These are phyloP conservation scores for Danaus chrysippus DNA, from an alignment of 2,888 invertebrate genomes.

Conservation along the genomic window DNA sequence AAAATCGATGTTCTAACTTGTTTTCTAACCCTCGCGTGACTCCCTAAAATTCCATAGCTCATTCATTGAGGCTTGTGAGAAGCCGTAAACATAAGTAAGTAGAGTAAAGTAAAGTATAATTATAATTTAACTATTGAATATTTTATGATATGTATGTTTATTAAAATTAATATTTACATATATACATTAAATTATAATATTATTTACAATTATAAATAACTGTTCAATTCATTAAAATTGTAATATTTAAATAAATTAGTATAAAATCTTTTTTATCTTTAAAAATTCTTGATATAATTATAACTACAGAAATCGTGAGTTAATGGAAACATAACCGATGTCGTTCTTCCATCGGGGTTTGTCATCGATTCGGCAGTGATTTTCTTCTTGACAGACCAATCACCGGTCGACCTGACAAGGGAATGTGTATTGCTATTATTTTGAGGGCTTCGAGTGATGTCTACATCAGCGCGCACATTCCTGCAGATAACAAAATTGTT, in stretches of 20 bases:
- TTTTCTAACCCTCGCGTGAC: conserved; percentile 38
- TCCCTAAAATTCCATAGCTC: conserved; percentile 45
- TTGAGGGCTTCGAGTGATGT: conserved; percentile 21
- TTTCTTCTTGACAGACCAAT: conserved; percentile 66
- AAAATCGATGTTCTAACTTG: conserved; percentile 37
- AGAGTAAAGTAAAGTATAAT: neutral
- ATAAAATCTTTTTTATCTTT: neutral
- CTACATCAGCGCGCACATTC: conserved; percentile 15
- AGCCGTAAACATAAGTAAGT: conserved; percentile 12
- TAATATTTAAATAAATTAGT: neutral
- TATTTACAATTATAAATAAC: no score
- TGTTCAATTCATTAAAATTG: no score
- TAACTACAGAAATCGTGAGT: neutral
- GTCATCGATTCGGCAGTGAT: conserved; percentile 43
- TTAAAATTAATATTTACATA: no score
- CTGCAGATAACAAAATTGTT: conserved; percentile 6
- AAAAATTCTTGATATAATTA: neutral
- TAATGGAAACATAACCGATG: conserved; percentile 35
- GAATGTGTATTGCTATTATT: conserved; percentile 27
- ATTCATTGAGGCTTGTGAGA: conserved; percentile 35
- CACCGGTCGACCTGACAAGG: conserved; percentile 48
- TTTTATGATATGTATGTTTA: no score
- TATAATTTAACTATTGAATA: neutral
- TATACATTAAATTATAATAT: no score
- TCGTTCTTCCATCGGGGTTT: conserved; percentile 42